Base-by-base conservation (phyloP, 2,888 invertebrate species). In the Laothoe populi region DNA sequence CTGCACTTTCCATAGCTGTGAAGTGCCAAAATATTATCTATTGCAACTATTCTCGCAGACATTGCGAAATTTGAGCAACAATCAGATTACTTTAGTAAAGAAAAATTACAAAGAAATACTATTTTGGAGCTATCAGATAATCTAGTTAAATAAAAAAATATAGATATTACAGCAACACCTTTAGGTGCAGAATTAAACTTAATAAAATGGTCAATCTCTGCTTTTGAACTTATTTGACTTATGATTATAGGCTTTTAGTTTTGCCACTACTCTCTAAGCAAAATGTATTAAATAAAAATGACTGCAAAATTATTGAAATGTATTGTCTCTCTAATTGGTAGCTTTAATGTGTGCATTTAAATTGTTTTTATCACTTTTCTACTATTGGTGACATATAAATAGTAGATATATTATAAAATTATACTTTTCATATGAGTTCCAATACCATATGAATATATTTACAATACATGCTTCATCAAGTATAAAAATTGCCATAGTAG, bases 301-400 rank as follows among this genome's bases (percentile, higher is more conserved):
- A 48, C 10, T 24, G 35, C 3, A 19, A 31, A 31, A 10, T 11
- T 16, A 4, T 31, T 11, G 16, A 35, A 21, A 53, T 49, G 16
- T 24, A 24, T 58, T 58, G 21, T 35, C 58, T 58, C 58, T 58
- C 57, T 57, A 57, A 42, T 42, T 42, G 42, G 23, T 40, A 42
- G 58, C 58, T 58, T 58, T 58, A 58, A 58, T 40, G 5, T 35
- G 19, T 35, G 53, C 53, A 35, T 53, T 49, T 53, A 35, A 53
- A 35, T 53, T 31, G 10, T 31, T 53, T 35, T 16, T 35, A 4
- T n/a, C 16, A 31, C 31, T 31, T 19, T 53, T 16, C 31, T 4
- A 35, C 11, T 53, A 35, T 35, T 53, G 53, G 35, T 35, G 31
- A 35, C 26, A 19, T 35, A 35, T 8, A 4, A 42, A 16, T n/a